These are phyloP conservation scores for Vulpes ferrilata DNA, from an alignment of 2,113 vertebrate genomes.

Conservation along the genomic window DNA sequence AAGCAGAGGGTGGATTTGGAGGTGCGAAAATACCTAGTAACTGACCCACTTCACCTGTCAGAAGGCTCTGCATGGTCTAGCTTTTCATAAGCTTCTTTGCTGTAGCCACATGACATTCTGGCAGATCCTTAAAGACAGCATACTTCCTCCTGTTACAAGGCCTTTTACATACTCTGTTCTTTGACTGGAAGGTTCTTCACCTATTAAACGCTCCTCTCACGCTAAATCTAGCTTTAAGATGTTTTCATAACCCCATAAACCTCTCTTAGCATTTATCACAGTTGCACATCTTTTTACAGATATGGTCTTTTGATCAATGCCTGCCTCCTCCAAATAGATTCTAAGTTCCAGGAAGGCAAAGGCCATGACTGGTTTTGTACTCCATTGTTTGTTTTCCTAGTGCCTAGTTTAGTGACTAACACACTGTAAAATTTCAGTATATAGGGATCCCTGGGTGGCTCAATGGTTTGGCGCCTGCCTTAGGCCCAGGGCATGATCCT, in stretches of 20 bases:
- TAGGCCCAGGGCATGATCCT: too few species aligned
- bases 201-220: neutral
- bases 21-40: neutral
- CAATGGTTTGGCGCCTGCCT: too few species aligned
- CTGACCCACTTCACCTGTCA: neutral
- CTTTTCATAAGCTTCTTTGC: neutral
- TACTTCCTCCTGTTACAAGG: neutral
- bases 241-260: neutral
- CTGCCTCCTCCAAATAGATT: neutral
- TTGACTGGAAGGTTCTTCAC: neutral
- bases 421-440: neutral
- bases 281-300: slow-evolving; percentile 4
- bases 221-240: neutral
- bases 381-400: neutral
- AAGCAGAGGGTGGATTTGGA: neutral
- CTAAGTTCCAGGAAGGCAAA: neutral
- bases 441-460: neutral
- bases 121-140: neutral
- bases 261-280: neutral
- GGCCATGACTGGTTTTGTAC: neutral
- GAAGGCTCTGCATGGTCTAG: neutral
- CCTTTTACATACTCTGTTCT: neutral
- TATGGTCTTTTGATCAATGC: neutral
- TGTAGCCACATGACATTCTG: neutral
- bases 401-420: neutral